These are phyloP conservation scores for Forbesichthys agassizii DNA, from an alignment of 2,113 vertebrate genomes.

Conservation along the genomic window DNA sequence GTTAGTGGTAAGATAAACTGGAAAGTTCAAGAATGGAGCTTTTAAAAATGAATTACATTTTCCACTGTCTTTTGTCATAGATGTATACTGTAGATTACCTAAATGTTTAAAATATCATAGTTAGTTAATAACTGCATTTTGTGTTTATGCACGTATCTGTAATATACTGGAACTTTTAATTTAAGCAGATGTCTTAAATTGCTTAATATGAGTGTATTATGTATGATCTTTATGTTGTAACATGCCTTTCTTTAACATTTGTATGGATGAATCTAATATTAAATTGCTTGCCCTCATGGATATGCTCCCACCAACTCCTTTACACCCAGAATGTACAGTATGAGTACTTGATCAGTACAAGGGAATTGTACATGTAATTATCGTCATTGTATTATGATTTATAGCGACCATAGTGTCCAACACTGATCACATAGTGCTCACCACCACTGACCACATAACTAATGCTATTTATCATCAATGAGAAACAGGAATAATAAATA, in stretches of 20 bases:
- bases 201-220: background rate
- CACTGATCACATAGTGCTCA: too few relatives aligned
- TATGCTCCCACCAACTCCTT: background rate
- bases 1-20: too few relatives aligned
- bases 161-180: constrained; percentile 22
- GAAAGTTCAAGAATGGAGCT: too few relatives aligned
- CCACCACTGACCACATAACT: background rate
- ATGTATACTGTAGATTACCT: background rate
- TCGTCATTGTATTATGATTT: too few relatives aligned
- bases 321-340: too few relatives aligned
- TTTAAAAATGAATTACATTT: too few relatives aligned
- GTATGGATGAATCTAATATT: background rate
- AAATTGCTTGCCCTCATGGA: background rate
- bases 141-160: background rate
- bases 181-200: background rate
- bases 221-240: background rate
- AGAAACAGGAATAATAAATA: background rate
- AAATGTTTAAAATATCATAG: background rate
- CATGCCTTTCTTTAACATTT: background rate
- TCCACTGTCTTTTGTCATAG: background rate
- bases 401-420: too few relatives aligned
- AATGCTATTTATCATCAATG: background rate
- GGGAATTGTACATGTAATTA: too few relatives aligned
- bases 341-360: too few relatives aligned
- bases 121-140: constrained; percentile 10